These are phyloP conservation scores for Lochmaea capreae DNA, from an alignment of 2,888 invertebrate genomes.

Conservation along the genomic window DNA sequence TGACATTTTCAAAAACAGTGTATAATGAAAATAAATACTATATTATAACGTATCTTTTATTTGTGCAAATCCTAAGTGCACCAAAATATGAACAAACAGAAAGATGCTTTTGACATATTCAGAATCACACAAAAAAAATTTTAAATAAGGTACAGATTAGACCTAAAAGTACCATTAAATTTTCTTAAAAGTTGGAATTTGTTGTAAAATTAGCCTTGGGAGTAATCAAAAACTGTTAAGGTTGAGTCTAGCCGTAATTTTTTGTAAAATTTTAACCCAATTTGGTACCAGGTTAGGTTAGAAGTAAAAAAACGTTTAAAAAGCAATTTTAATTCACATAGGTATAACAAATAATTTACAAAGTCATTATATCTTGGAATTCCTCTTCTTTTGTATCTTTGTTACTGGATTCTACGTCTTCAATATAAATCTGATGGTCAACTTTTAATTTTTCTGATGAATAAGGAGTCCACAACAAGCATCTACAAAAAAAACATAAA, in stretches of 20 bases:
- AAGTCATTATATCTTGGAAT: constrained; percentile 51
- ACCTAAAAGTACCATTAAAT: too few species aligned
- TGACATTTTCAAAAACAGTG: constrained; percentile 51
- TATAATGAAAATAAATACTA: constrained; percentile 54
- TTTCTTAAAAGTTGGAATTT: too few species aligned
- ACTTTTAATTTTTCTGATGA: constrained; percentile 77
- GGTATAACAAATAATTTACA: constrained; percentile 38
- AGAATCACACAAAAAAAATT: too few species aligned
- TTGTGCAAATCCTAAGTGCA: not conserved
- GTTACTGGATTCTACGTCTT: constrained; percentile 45
- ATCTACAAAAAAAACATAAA: constrained; percentile 65
- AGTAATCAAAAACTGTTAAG: too few species aligned
- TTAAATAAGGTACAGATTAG: too few species aligned
- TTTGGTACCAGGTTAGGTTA: not conserved
- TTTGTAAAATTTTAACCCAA: not conserved
- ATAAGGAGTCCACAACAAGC: constrained; percentile 73
- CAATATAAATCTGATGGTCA: constrained; percentile 65
- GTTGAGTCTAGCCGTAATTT: too few species aligned
- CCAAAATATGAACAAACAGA: too few species aligned
- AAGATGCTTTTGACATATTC: too few species aligned
- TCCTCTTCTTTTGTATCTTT: constrained; percentile 56
- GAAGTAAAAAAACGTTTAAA: too few species aligned
- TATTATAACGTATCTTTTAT: constrained; percentile 34
- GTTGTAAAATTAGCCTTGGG: too few species aligned
- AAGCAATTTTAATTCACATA: too few species aligned